phyloP scores from a whole-genome alignment of 2,888 invertebrate genomes.

The Himalopsyche kuldschensis region DNA sequence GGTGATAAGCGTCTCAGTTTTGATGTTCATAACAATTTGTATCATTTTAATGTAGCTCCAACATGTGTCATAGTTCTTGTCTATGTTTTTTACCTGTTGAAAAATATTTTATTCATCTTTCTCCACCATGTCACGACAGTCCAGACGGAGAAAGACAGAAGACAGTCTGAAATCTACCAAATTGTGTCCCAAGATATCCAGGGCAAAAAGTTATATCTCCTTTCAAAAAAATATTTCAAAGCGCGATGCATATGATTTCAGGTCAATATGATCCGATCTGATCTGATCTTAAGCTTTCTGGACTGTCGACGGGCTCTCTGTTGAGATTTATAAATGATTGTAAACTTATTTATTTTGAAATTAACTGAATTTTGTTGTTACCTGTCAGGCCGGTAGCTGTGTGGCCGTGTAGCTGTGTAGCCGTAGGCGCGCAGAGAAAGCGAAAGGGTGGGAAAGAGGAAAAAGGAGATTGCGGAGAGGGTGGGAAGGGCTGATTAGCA shows the following conservation, averaged over 20 bases:
- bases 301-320: neutral
- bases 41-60: neutral
- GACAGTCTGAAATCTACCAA: too few relatives aligned
- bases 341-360: neutral
- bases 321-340: neutral
- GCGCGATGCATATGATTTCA: too few relatives aligned
- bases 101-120: neutral
- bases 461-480: conserved; percentile 2
- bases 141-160: neutral
- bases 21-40: neutral
- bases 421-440: conserved; percentile 10
- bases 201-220: too few relatives aligned
- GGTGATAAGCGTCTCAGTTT: neutral
- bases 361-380: conserved; percentile 5
- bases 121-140: neutral
- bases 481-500: neutral
- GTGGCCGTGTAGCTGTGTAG: neutral
- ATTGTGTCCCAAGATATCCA: too few relatives aligned
- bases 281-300: neutral
- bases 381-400: conserved; percentile 37
- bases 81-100: neutral
- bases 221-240: too few relatives aligned
- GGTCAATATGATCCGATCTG: too few relatives aligned
- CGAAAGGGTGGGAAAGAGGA: conserved; percentile 28
- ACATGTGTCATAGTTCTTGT: neutral